phyloP scores from a whole-genome alignment of 92 coral and sea anemone genomes.

The Phenganax subtilis region DNA sequence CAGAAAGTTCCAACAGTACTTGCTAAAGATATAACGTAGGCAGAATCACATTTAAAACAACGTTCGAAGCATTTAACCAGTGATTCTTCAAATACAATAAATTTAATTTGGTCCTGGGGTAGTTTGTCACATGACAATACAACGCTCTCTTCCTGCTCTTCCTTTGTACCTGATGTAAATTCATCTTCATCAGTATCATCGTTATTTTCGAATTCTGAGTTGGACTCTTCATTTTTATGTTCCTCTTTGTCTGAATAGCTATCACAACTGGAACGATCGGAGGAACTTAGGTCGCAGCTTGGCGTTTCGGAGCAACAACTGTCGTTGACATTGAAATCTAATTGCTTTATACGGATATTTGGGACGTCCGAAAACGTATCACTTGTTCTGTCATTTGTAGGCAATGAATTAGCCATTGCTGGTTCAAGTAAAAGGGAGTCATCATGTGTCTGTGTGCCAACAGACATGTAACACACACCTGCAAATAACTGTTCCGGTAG shows the following conservation, averaged over 20 bases:
- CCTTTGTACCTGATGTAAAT: neutral
- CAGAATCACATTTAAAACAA: conserved; percentile 20
- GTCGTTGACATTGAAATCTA: neutral
- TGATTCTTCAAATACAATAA: conserved; percentile 9
- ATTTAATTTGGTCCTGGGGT: neutral
- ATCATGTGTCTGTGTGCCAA: neutral
- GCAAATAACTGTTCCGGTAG: neutral
- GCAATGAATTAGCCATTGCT: neutral
- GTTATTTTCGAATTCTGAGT: neutral
- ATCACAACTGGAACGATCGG: neutral
- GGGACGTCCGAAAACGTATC: neutral
- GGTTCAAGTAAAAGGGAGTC: no score
- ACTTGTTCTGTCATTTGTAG: neutral
- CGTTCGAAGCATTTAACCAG: conserved; percentile 17
- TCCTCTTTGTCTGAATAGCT: neutral
- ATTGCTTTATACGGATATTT: no score
- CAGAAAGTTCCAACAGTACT: conserved; percentile 15
- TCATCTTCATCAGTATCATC: neutral
- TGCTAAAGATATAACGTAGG: neutral
- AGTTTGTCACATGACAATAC: neutral
- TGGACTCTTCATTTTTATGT: neutral
- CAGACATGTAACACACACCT: neutral
- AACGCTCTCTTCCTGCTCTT: neutral
- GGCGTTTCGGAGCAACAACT: no score
- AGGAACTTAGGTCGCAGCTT: neutral